Base-by-base conservation (phyloP, 2,888 invertebrate genomes). In the Sipunculus nudus region DNA sequence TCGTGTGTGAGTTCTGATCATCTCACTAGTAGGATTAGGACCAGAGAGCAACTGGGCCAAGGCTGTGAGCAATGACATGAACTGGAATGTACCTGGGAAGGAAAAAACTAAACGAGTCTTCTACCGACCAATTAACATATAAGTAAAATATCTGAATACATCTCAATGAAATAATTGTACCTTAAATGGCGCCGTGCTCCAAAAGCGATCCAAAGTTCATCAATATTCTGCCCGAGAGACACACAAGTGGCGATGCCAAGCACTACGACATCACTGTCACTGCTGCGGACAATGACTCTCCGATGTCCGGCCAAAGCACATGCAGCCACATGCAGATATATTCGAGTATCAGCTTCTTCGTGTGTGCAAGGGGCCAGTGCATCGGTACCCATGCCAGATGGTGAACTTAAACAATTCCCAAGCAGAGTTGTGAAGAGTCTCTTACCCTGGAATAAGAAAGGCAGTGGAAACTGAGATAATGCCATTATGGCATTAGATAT, bases 161-260 rank as follows among this genome's bases (percentile, higher is more conserved):
- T 13, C 19, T 10, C 6, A 25, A 26, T 5, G 19, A 25, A 19
- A 19, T 25, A 28, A 25, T 48, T 50, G 19, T 19, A 58, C 28
- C 57, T 61, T 32, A 60, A 38, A 28, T 57, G 58, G 26, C 19
- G 59, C 28, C 58, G 8, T 23, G 23, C n/a, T 29, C 56, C 58
- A 59, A 57, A 57, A 32, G 58, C 58, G 21, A 57, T 57, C 58
- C 58, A 57, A 13, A 57, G 56, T 38, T 57, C 58, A 16, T 57
- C 59, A 53, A 53, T 53, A 19, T 39, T 53, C 50, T 53, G 23
- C 19, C 45, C 50, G 6, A 53, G 54, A 28, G 54, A 53, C 50
- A 53, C 26, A 53, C 54, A 53, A 23, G 54, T 53, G 13, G 54
- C 21, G 8, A 57, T 29, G 57, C 56, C 56, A n/a, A 53, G 57